These are phyloP conservation scores for Cotesia glomerata DNA, from an alignment of 1,140 invertebrate genomes.

Conservation along the genomic window DNA sequence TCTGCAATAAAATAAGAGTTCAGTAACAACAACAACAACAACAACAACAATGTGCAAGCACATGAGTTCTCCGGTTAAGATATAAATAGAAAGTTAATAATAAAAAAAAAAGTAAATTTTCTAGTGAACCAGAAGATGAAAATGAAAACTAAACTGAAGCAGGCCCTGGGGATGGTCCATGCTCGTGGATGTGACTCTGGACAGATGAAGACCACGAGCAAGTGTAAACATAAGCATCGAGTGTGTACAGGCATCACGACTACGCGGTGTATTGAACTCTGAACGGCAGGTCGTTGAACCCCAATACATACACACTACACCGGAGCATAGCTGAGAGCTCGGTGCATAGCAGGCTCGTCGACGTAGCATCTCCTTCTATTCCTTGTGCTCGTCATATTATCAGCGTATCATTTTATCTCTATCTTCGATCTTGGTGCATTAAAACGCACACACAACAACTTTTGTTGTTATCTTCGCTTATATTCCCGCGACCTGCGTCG, in stretches of 20 bases:
- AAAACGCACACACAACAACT: no score
- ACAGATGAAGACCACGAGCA: neutral
- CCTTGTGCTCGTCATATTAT: neutral
- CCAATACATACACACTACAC: constrained; percentile 3
- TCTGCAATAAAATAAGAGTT: no score
- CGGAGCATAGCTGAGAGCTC: no score
- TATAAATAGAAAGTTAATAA: no score
- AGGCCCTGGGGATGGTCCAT: neutral
- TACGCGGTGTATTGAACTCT: constrained; percentile 59
- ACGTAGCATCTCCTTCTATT: neutral
- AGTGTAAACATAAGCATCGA: neutral
- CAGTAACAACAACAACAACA: no score
- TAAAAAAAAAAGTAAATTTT: no score
- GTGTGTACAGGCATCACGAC: constrained; percentile 14
- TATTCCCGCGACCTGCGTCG: constrained; percentile 33
- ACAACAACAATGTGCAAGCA: no score
- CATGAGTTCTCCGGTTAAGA: no score
- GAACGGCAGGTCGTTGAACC: constrained; percentile 56
- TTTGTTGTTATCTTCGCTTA: no score
- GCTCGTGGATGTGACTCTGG: neutral
- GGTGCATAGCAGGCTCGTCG: no score
- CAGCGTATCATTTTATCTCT: neutral
- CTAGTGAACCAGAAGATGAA: no score
- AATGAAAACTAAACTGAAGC: no score
- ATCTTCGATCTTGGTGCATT: neutral